Conservation (phyloP, 2,888 invertebrate species). For the Morpho helenor region DNA sequence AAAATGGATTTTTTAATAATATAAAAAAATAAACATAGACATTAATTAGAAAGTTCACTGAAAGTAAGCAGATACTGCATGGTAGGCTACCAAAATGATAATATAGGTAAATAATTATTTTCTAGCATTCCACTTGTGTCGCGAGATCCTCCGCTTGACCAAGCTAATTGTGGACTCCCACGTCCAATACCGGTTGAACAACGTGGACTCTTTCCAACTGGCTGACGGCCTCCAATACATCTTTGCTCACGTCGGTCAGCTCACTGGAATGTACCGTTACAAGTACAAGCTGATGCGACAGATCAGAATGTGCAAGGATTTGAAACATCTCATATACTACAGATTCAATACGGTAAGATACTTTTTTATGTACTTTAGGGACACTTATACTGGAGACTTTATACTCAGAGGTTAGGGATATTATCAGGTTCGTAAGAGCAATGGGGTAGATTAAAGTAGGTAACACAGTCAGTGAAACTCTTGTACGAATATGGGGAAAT, state of each 20-base stretch:
- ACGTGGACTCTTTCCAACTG: slow-evolving; percentile 99
- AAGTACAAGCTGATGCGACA: slow-evolving; percentile 99
- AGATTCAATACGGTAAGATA: slow-evolving; percentile 95
- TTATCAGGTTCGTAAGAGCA: too few species aligned
- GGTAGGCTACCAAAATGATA: too few species aligned
- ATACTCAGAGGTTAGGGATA: too few species aligned
- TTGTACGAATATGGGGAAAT: too few species aligned
- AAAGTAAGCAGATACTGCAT: too few species aligned
- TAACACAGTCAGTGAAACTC: too few species aligned
- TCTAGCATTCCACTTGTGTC: slow-evolving; percentile 97
- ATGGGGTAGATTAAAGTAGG: too few species aligned
- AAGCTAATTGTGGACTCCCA: slow-evolving; percentile 99
- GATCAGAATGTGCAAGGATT: slow-evolving; percentile 99
- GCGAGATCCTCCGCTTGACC: slow-evolving; percentile 98
- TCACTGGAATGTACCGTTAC: slow-evolving; percentile 99
- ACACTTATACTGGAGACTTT: too few species aligned
- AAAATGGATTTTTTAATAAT: too few species aligned
- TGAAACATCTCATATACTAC: slow-evolving; percentile 99
- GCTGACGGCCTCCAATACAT: slow-evolving; percentile 99
- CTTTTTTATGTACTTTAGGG: too few species aligned
- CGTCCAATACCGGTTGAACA: slow-evolving; percentile 99
- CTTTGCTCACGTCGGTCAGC: slow-evolving; percentile 99
- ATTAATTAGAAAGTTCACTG: too few species aligned
- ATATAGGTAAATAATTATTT: slow-evolving; percentile 1
- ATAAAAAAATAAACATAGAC: too few species aligned